phyloP scores from a whole-genome alignment of 2,888 invertebrate genomes.

The Agrochola circellaris region DNA sequence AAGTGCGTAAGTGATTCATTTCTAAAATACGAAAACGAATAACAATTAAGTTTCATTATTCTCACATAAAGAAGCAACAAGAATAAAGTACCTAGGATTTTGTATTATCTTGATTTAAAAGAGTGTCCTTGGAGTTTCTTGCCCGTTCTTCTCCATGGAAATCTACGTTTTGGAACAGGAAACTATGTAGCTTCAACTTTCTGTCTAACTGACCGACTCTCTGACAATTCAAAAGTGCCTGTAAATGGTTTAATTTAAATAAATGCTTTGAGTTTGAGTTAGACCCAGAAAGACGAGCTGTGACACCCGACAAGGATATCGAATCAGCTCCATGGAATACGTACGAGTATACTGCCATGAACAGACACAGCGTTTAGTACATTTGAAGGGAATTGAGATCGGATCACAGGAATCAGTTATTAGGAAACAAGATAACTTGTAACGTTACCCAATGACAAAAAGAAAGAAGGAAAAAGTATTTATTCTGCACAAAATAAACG shows the following conservation, averaged over 20 bases:
- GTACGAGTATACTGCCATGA: too few relatives aligned
- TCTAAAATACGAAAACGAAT: neutral
- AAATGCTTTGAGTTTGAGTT: neutral
- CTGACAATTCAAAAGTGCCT: too few relatives aligned
- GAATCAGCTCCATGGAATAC: neutral
- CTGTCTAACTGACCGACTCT: too few relatives aligned
- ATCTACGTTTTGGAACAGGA: too few relatives aligned
- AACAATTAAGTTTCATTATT: conserved; percentile 2
- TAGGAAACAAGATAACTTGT: neutral
- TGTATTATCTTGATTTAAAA: neutral
- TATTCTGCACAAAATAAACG: too few relatives aligned
- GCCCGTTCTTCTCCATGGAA: neutral
- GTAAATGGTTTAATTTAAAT: too few relatives aligned
- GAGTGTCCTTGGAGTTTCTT: neutral
- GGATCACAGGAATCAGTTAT: neutral
- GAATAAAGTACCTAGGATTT: neutral
- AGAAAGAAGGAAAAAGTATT: too few relatives aligned
- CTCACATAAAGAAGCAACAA: neutral
- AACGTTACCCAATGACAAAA: neutral
- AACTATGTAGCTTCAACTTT: too few relatives aligned
- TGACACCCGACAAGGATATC: neutral
- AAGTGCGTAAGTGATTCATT: conserved; percentile 1
- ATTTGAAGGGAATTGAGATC: neutral
- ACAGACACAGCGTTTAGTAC: too few relatives aligned
- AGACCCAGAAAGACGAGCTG: neutral